These are phyloP conservation scores for Hyles lineata DNA, from an alignment of 2,888 invertebrate species.

Conservation along the genomic window DNA sequence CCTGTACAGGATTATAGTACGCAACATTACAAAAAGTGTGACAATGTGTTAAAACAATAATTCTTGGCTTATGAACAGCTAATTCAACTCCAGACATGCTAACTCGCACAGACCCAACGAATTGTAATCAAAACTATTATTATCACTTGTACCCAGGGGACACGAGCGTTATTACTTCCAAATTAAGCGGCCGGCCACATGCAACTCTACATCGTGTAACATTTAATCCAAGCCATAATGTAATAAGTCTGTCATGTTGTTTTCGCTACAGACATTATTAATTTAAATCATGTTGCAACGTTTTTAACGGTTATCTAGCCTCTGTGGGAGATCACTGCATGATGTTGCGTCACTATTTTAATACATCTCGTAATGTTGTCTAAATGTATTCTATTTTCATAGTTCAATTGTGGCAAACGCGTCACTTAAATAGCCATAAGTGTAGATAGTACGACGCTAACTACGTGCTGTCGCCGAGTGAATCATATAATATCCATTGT, in stretches of 20 bases:
- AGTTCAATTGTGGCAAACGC: slow-evolving; percentile 53
- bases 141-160: background rate
- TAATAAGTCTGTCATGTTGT: slow-evolving; percentile 18
- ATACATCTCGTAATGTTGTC: slow-evolving; percentile 20
- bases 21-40: background rate
- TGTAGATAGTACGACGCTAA: slow-evolving; percentile 37
- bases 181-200: background rate
- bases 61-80: background rate
- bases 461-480: slow-evolving; percentile 59
- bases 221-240: slow-evolving; percentile 8
- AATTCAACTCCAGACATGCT: background rate
- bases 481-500: slow-evolving; percentile 67
- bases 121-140: background rate
- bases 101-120: background rate
- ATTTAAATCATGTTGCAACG: slow-evolving; percentile 40
- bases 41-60: slow-evolving; percentile 6
- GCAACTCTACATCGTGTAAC: background rate
- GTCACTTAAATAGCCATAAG: slow-evolving; percentile 61
- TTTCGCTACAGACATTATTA: slow-evolving; percentile 18
- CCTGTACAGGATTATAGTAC: background rate
- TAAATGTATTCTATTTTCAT: slow-evolving; percentile 31
- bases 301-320: slow-evolving; percentile 56
- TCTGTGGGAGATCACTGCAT: slow-evolving; percentile 71
- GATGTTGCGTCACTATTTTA: slow-evolving; percentile 32
- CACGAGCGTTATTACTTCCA: background rate